phyloP scores from a whole-genome alignment of 1,140 invertebrate species.

The Macrobrachium rosenbergii region DNA sequence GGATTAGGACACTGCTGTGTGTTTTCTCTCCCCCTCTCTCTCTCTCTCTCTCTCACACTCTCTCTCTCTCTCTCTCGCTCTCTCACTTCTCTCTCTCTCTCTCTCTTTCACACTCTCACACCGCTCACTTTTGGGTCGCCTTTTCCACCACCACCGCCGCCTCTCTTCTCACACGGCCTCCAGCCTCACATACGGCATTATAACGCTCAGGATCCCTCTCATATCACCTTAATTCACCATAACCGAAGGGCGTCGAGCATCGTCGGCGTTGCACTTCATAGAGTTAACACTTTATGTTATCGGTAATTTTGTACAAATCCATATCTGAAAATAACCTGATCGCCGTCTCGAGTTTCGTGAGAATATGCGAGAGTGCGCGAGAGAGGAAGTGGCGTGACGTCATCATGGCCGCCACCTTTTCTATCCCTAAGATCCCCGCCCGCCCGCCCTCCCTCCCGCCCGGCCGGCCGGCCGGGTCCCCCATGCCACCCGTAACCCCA shows the following conservation, averaged over 20 bases:
- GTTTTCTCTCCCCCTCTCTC: too few relatives aligned
- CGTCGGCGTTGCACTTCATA: background rate
- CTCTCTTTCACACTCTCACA: too few relatives aligned
- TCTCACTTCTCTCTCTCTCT: too few relatives aligned
- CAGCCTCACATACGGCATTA: background rate
- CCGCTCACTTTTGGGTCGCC: too few relatives aligned
- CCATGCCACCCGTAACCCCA: background rate
- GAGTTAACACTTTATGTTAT: constrained; percentile 15
- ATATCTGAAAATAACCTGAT: constrained; percentile 66
- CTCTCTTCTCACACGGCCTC: constrained; percentile 15
- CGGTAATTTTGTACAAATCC: constrained; percentile 65
- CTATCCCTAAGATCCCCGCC: background rate
- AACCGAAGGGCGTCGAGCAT: background rate
- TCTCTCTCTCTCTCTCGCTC: background rate
- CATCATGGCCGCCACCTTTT: constrained; percentile 31
- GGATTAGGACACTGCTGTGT: too few relatives aligned
- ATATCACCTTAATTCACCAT: background rate
- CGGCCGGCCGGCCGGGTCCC: background rate
- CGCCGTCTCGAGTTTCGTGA: constrained; percentile 58
- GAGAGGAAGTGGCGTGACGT: constrained; percentile 55
- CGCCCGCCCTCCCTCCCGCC: background rate
- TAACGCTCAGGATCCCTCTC: background rate
- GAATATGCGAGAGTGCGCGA: constrained; percentile 62
- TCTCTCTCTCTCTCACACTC: too few relatives aligned
- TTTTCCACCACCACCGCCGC: background rate